A percentile compares a stretch with the other conserved stretches of the same genome.
Conservation (phyloP, 2,797 vertebrate species). For the Clarias pachynema region DNA sequence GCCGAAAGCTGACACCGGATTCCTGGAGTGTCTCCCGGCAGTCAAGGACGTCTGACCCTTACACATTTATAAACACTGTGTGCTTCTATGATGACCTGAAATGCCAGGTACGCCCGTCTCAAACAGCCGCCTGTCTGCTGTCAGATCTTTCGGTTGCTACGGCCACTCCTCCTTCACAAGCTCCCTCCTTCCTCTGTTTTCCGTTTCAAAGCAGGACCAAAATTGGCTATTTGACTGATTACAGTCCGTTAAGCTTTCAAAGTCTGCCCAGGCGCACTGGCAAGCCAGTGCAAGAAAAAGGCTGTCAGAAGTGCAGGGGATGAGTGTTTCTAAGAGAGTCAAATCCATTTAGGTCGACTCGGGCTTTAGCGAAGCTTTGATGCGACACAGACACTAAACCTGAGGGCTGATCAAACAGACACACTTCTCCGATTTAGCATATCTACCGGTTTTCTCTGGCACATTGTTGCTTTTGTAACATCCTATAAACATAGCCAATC, state of each 20-base stretch:
- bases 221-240: slow-evolving; percentile 43
- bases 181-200: slow-evolving; percentile 11
- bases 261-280: slow-evolving; percentile 13
- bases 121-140: slow-evolving; percentile 31
- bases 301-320: slow-evolving; percentile 39
- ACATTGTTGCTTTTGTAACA: background rate
- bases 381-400: slow-evolving; percentile 22
- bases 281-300: slow-evolving; percentile 39
- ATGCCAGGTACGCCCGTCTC: slow-evolving; percentile 52
- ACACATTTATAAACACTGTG: slow-evolving; percentile 72
- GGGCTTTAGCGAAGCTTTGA: slow-evolving; percentile 28
- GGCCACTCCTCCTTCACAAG: background rate
- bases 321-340: slow-evolving; percentile 22
- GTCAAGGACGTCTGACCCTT: slow-evolving; percentile 72
- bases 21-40: slow-evolving; percentile 70
- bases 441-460: background rate
- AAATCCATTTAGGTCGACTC: slow-evolving; percentile 34
- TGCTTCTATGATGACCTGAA: slow-evolving; percentile 58
- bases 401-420: slow-evolving; percentile 22
- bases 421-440: slow-evolving; percentile 26
- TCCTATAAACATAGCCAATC: background rate
- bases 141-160: slow-evolving; percentile 31
- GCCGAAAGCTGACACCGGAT: slow-evolving; percentile 75
- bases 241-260: slow-evolving; percentile 40
- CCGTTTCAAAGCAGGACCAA: slow-evolving; percentile 23